A percentile compares a stretch with the other conserved stretches of the same genome.
phyloP scores from a whole-genome alignment of 2,888 invertebrate species.

The Drosophila kanekoi region DNA sequence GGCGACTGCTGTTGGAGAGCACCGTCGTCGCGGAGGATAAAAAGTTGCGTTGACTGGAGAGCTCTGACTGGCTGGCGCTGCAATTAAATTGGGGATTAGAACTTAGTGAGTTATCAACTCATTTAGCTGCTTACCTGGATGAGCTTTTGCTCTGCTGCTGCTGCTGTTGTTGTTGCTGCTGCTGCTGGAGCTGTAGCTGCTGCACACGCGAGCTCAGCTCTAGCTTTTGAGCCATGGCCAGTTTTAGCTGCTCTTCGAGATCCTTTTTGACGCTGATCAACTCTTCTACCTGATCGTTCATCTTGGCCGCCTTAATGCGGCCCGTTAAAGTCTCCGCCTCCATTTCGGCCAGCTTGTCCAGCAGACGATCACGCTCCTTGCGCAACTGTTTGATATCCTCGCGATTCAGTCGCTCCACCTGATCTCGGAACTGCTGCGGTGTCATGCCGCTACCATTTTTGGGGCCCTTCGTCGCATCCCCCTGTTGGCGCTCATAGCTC shows the following conservation, averaged over 20 bases:
- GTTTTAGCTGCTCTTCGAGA: slow-evolving; percentile 87
- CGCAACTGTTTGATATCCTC: slow-evolving; percentile 88
- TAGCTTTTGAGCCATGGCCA: slow-evolving; percentile 87
- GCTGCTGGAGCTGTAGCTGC: slow-evolving; percentile 85
- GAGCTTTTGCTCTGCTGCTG: slow-evolving; percentile 83
- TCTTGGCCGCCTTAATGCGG: slow-evolving; percentile 88
- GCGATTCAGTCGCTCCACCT: slow-evolving; percentile 83
- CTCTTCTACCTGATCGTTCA: slow-evolving; percentile 88
- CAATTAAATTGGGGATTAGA: slow-evolving; percentile 2
- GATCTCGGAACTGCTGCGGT: slow-evolving; percentile 82
- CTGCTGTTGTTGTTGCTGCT: slow-evolving; percentile 68
- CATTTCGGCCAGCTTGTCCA: slow-evolving; percentile 91
- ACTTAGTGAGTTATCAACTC: neutral
- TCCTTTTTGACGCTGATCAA: slow-evolving; percentile 87
- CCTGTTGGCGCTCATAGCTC: slow-evolving; percentile 82
- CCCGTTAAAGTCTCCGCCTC: slow-evolving; percentile 91
- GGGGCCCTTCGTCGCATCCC: slow-evolving; percentile 38
- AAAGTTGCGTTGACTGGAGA: slow-evolving; percentile 83
- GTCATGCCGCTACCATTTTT: slow-evolving; percentile 70
- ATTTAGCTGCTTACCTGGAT: slow-evolving; percentile 76
- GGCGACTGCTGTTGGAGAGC: slow-evolving; percentile 77
- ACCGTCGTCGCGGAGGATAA: slow-evolving; percentile 82
- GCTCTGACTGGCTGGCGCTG: slow-evolving; percentile 81
- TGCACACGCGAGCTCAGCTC: slow-evolving; percentile 87
- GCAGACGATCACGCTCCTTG: slow-evolving; percentile 90